phyloP scores from a whole-genome alignment of 2,113 vertebrate species.

The Psittacula cyanocephala region DNA sequence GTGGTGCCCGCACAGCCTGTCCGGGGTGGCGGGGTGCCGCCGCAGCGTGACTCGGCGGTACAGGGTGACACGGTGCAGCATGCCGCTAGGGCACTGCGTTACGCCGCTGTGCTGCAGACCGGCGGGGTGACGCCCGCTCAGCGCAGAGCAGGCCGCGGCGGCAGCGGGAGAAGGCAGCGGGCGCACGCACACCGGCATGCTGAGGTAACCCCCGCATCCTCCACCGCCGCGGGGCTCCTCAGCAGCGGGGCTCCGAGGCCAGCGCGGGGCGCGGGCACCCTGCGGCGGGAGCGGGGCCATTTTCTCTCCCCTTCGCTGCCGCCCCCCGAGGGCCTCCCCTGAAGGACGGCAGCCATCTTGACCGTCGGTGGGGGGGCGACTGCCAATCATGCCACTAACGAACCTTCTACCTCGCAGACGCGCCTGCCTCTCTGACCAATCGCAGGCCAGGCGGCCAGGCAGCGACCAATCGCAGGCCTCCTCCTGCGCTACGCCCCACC shows the following conservation, averaged over 20 bases:
- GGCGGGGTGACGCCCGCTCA: not conserved
- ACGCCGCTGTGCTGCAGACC: not conserved
- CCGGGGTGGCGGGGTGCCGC: not conserved
- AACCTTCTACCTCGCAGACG: not conserved
- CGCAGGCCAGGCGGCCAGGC: accelerated
- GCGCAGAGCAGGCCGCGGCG: not conserved
- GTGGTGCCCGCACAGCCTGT: not conserved
- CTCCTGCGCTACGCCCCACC: not conserved
- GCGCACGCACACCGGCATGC: not conserved
- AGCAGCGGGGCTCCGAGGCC: too few species aligned
- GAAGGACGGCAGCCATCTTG: not conserved
- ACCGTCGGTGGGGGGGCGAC: not conserved
- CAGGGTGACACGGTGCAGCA: too few species aligned
- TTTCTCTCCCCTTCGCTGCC: too few species aligned
- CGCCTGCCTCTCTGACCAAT: not conserved
- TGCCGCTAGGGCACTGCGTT: not conserved
- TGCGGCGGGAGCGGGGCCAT: too few species aligned
- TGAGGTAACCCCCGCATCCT: not conserved
- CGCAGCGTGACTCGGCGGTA: not conserved
- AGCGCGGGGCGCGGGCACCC: not conserved
- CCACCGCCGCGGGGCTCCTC: not conserved
- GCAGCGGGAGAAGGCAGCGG: not conserved
- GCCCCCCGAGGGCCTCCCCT: accelerated
- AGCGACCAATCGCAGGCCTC: not conserved
- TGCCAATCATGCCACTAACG: not conserved